Conservation (phyloP, 2,113 vertebrate species). For the Hippocampus zosterae region DNA sequence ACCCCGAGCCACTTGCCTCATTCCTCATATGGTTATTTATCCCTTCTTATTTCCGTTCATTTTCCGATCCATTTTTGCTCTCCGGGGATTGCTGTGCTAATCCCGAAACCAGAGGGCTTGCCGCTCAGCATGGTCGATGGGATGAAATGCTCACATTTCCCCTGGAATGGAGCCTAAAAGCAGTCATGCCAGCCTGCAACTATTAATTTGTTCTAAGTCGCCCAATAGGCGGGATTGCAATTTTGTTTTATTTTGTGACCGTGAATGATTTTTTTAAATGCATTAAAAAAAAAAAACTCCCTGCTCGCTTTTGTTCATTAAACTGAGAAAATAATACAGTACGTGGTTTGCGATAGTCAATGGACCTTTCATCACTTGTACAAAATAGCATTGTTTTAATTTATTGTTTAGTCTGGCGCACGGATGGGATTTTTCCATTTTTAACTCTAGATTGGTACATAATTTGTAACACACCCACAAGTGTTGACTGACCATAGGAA, state of each 20-base stretch:
- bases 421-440: too few relatives aligned
- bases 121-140: slow-evolving; percentile 30
- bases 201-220: slow-evolving; percentile 28
- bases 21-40: slow-evolving; percentile 54
- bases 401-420: background rate
- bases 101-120: slow-evolving; percentile 41
- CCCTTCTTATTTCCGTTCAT: slow-evolving; percentile 51
- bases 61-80: slow-evolving; percentile 46
- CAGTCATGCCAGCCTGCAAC: slow-evolving; percentile 23
- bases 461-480: too few relatives aligned
- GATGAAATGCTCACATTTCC: slow-evolving; percentile 45
- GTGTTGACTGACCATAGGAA: too few relatives aligned
- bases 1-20: slow-evolving; percentile 24
- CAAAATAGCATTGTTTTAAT: background rate
- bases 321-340: too few relatives aligned
- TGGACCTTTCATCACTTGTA: background rate
- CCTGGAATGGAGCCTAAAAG: slow-evolving; percentile 40
- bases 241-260: background rate
- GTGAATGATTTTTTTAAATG: background rate
- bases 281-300: too few relatives aligned
- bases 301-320: background rate
- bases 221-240: slow-evolving; percentile 25
- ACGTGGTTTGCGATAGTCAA: too few relatives aligned
- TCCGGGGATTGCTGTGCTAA: slow-evolving; percentile 48
- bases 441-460: too few relatives aligned